Evolutionary conservation across 2,888 invertebrate species (phyloP), one percentile per base, ranked within the genome.

Genomic region (Ctenicera cuprea): DNA sequence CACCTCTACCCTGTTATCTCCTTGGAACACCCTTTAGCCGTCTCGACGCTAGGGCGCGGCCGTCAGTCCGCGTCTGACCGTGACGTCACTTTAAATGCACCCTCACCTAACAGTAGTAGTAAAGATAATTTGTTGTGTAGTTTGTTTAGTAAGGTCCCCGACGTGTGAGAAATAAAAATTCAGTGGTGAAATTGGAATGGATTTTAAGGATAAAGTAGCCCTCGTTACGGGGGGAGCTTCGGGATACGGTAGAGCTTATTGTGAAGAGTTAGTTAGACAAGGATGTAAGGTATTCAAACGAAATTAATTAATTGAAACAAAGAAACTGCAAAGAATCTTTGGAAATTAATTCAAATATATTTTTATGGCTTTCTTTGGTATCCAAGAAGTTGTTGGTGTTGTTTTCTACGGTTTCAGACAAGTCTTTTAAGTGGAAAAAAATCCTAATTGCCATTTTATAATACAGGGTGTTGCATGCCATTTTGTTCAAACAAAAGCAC

Each of bases 171-270:
- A 8, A 14, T 38, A 38, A 38, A 59, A 54, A 38, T n/a, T 20
- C 9, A 38, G 52, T 37, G 16, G n/a, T n/a, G 12, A n/a, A 16
- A 18, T 16, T 50, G 43, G 12, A 5, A 93, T 94, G 93, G 93
- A 94, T 83, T 86, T 94, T 76, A 93, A 92, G 86, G 93, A 93
- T 77, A 93, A 92, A 86, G 93, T 94, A 72, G 93, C 91, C 52
- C 87, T 94, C 75, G 90, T 94, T 69, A 94, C 94, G 26, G 94
- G 94, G 37, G 94, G 92, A 61, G 93, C 93, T 14, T 91, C 92
- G 62, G 94, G 94, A 69, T 91, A 94, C 79, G 94, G 94, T 0
- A 89, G 91, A 74, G 91, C 92, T n/a, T 93, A 92, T 82, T 91
- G 91, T 81, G 91, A 92, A 80, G 93, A 94, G 83, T 84, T 94